These are phyloP conservation scores for Ceryle rudis DNA, from an alignment of 2,797 vertebrate species.

Conservation along the genomic window DNA sequence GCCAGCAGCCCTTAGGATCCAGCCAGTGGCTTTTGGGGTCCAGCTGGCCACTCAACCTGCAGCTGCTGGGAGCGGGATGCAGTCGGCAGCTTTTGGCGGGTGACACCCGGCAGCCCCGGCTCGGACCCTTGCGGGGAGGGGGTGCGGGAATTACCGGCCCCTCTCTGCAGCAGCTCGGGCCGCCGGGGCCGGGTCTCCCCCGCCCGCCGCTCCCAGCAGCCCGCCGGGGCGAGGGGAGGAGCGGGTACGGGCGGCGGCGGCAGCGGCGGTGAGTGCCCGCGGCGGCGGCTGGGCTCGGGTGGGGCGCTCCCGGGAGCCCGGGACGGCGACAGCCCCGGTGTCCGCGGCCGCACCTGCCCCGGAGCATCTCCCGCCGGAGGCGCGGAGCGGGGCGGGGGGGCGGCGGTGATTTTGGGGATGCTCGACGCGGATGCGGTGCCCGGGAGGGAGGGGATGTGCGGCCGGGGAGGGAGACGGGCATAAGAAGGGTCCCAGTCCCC, in stretches of 20 bases:
- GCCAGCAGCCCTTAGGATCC: neutral
- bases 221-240: slow-evolving; percentile 46
- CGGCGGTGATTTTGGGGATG: neutral
- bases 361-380: slow-evolving; percentile 31
- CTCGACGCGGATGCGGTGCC: neutral
- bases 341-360: slow-evolving; percentile 30
- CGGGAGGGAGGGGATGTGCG: neutral
- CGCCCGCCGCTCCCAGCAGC: slow-evolving; percentile 47
- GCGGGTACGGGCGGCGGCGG: slow-evolving; percentile 29
- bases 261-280: neutral
- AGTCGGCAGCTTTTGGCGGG: neutral
- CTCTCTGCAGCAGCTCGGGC: neutral
- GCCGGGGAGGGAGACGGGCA: neutral
- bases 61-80: neutral
- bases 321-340: neutral
- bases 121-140: neutral
- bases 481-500: neutral
- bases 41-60: rapidly evolving
- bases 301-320: neutral
- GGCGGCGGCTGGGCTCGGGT: neutral
- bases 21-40: rapidly evolving
- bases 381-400: neutral
- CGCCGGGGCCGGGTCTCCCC: slow-evolving; percentile 18
- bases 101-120: neutral
- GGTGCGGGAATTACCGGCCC: neutral